Conservation (phyloP, 2,888 invertebrate genomes). For the Yponomeuta evonymella region DNA sequence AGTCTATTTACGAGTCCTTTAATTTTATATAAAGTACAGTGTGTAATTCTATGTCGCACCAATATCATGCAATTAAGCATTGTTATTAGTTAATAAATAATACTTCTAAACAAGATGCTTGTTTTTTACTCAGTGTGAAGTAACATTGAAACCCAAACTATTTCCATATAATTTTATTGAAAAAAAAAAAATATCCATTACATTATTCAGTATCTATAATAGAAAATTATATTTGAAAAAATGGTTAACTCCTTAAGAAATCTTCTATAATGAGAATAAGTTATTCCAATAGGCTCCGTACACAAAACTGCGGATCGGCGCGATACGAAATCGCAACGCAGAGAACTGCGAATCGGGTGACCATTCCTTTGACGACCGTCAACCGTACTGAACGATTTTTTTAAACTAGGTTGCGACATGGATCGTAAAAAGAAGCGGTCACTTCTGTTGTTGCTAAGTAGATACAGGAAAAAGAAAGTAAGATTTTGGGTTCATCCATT, state of each 20-base stretch:
- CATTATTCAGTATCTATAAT: neutral
- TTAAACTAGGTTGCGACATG: no score
- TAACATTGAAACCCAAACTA: no score
- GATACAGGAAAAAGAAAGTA: no score
- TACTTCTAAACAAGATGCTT: neutral
- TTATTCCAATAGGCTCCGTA: neutral
- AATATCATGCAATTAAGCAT: neutral
- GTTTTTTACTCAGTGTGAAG: neutral
- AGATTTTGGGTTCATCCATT: no score
- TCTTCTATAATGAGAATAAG: neutral
- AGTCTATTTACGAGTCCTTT: no score
- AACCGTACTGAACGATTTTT: no score
- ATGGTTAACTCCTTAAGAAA: neutral
- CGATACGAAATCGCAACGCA: no score
- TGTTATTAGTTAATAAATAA: neutral
- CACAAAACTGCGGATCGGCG: no score
- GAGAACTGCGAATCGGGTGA: no score
- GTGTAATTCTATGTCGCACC: neutral
- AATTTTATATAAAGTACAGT: neutral
- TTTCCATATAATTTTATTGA: slow-evolving; percentile 7
- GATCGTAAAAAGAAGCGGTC: no score
- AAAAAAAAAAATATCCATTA: slow-evolving; percentile 2
- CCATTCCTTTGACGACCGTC: no score
- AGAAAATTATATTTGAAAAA: neutral
- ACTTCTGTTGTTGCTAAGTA: no score